Evolutionary conservation across 2,888 invertebrate genomes (phyloP).

Genomic region (Oegoconia quadripuncta): DNA sequence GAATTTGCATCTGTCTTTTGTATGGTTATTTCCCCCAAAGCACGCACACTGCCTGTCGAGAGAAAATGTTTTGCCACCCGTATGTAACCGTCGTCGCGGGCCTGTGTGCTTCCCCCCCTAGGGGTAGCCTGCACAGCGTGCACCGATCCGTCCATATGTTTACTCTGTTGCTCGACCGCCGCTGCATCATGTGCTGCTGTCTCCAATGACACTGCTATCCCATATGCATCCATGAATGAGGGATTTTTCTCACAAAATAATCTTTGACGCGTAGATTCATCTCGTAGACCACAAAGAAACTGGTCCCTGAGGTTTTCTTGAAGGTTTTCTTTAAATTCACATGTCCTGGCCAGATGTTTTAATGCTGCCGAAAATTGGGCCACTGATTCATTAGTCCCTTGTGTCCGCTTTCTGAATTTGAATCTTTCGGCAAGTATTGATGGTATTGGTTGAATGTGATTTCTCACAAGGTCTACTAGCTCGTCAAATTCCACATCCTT

Average conservation of each 20-base stretch:
- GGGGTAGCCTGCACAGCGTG: not conserved
- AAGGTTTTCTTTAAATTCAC: conserved; percentile 1
- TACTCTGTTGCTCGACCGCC: conserved; percentile 1
- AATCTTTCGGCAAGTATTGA: not conserved
- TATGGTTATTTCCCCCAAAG: conserved; percentile 1
- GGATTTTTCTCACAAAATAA: conserved; percentile 1
- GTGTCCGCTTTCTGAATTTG: not conserved
- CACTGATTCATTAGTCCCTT: not conserved
- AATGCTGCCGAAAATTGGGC: conserved; percentile 3
- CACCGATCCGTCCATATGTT: not conserved
- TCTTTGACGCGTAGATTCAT: not conserved
- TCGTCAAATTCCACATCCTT: not conserved
- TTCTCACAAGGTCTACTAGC: not conserved
- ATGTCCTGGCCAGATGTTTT: not conserved
- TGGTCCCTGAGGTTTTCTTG: conserved; percentile 7
- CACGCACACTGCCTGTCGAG: not conserved
- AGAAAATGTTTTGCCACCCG: not conserved
- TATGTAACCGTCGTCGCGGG: not conserved
- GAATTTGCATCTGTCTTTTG: conserved; percentile 1
- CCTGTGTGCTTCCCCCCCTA: not conserved
- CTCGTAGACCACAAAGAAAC: conserved; percentile 2
- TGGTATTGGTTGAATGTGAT: not conserved
- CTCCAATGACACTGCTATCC: conserved; percentile 2
- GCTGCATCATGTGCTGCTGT: conserved; percentile 2
- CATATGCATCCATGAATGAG: not conserved